Evolutionary conservation across 1,140 invertebrate species (phyloP), one percentile per base, ranked within the genome.

Genomic region (Harpegnathos saltator): DNA sequence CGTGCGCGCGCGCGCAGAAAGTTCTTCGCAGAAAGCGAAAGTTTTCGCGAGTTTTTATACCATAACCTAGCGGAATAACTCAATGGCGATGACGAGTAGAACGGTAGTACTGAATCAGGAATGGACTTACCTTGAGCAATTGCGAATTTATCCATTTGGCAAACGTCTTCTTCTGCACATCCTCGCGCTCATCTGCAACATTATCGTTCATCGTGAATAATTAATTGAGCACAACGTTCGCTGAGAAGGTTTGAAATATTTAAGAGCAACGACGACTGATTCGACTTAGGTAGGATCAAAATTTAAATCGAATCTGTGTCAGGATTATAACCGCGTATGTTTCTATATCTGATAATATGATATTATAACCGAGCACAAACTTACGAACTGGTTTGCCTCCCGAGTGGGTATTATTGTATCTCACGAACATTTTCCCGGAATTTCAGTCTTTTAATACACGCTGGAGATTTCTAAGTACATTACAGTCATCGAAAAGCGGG

Each of bases 81-180:
- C 15, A 22, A 56, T 29, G 56, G 24, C 12, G n/a, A 69, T 69
- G 69, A 78, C 48, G 68, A 22, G 26, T 26, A 33, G 50, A 56
- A 26, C 14, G 17, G 17, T 56, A 26, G 38, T 44, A 58, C 14
- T 1, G 17, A 22, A 48, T 14, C 22, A 50, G 48, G 1, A 61
- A 56, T 38, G 29, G 77, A n/a, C 63, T 66, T 94, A 97, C 97
- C 95, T 98, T 98, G 22, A 96, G 95, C 29, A 98, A 94, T 93
- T 98, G 98, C 66, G 97, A 97, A 95, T 99, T 98, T 89, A 98
- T 98, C 98, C 98, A 98, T 96, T 98, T 99, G 68, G 98, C 97
- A 93, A 98, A 99, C 1, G 98, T 98, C 95, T 98, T 98, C 95
- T 98, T 98, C 93, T 99, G 98, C 80, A 99, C 97, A 93, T 98